A percentile compares a stretch with the other conserved stretches of the same genome.
phyloP scores from a whole-genome alignment of 2,797 vertebrate species.

The Pelodytes ibericus region DNA sequence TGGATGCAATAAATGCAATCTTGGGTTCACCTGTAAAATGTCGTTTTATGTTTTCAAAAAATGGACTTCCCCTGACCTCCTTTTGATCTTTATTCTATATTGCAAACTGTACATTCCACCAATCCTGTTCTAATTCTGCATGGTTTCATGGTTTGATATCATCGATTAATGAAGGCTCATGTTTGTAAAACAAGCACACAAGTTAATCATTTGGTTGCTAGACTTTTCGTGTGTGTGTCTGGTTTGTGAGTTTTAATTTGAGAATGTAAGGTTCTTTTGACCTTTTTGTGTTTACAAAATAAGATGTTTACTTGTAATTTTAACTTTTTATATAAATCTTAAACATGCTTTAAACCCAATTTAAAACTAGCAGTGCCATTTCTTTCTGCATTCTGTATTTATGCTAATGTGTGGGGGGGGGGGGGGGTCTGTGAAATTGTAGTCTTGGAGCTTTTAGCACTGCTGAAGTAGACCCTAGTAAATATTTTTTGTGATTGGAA shows the following conservation, averaged over 20 bases:
- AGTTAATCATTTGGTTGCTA: not conserved
- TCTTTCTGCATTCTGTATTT: not conserved
- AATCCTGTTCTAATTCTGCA: not conserved
- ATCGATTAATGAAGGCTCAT: not conserved
- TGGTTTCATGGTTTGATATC: not conserved
- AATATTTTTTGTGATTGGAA: not conserved
- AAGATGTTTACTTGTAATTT: slow-evolving; percentile 7
- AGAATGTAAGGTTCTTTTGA: not conserved
- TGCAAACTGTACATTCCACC: not conserved
- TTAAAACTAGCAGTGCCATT: not conserved
- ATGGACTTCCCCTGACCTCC: not conserved
- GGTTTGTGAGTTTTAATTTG: not conserved
- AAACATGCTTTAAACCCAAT: not conserved
- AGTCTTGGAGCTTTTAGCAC: not conserved
- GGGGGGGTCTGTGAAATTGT: not conserved
- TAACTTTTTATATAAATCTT: not conserved
- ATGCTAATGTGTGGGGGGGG: not conserved
- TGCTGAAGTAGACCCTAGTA: not conserved
- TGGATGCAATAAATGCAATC: not conserved
- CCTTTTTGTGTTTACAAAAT: slow-evolving; percentile 9
- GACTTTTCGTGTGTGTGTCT: not conserved
- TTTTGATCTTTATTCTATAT: not conserved
- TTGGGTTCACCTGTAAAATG: not conserved
- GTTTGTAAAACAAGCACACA: not conserved
- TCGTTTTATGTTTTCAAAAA: not conserved